Percentiles rank a stretch among this genome's conserved stretches.
These are phyloP conservation scores for Amblyornis subalaris DNA, from an alignment of 2,113 vertebrate species.

Conservation along the genomic window DNA sequence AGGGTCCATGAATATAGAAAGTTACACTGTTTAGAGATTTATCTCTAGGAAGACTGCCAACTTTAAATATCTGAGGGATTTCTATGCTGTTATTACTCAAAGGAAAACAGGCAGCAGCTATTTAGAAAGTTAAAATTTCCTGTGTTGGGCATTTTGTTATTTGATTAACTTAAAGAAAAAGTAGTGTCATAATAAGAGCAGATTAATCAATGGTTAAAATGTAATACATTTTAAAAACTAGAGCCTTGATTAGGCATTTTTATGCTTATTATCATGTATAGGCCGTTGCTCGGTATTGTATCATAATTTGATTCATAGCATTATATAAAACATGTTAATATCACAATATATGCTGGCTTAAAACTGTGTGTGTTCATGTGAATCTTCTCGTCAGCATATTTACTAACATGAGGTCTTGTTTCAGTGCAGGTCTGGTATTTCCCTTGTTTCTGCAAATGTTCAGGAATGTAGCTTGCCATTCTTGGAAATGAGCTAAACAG, in stretches of 20 bases:
- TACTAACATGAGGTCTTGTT: not conserved
- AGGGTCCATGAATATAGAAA: not conserved
- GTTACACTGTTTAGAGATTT: not conserved
- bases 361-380: not conserved
- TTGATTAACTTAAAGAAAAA: not conserved
- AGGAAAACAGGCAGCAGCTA: not conserved
- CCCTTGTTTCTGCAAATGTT: not conserved
- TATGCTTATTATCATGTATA: not conserved
- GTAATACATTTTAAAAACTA: not conserved
- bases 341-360: not conserved
- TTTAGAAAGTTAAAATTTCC: not conserved
- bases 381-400: not conserved
- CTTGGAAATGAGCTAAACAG: not conserved
- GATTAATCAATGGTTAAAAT: not conserved
- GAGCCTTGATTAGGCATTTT: not conserved
- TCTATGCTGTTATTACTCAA: not conserved
- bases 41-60: not conserved
- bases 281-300: not conserved
- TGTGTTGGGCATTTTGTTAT: rapidly evolving
- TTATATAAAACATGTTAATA: not conserved
- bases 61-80: not conserved
- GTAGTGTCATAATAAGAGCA: not conserved
- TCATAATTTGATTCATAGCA: not conserved
- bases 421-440: not conserved
- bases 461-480: not conserved